phyloP scores from a whole-genome alignment of 2,113 vertebrate species.

The Odobenus rosmarus region DNA sequence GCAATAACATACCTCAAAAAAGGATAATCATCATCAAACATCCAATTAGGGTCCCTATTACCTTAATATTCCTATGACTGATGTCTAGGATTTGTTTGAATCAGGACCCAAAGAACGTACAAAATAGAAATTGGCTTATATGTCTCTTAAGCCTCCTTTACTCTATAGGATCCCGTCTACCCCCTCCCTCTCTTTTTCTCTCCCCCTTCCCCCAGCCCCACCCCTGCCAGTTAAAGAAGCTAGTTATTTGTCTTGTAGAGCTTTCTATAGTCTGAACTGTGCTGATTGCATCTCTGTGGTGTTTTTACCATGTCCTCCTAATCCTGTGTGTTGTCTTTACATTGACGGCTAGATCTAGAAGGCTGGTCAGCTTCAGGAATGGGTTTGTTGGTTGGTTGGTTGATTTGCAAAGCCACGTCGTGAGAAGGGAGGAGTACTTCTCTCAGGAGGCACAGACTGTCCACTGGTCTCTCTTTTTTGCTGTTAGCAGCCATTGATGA shows the following conservation, averaged over 20 bases:
- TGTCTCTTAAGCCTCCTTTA: not conserved
- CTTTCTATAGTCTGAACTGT: not conserved
- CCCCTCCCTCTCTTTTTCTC: not conserved
- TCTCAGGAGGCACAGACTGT: not conserved
- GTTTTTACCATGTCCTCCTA: not conserved
- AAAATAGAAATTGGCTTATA: not conserved
- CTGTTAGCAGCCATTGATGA: not conserved
- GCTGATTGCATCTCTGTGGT: not conserved
- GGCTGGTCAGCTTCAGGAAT: not conserved
- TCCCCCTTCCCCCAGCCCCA: accelerated
- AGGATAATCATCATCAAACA: not conserved
- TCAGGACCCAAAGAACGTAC: not conserved
- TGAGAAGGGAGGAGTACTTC: too few relatives aligned
- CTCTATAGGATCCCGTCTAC: not conserved
- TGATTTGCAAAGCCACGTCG: not conserved
- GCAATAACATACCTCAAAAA: not conserved
- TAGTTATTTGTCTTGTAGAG: not conserved
- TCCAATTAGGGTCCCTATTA: not conserved
- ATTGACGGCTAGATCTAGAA: not conserved
- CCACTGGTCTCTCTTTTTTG: not conserved
- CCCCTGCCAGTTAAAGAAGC: not conserved
- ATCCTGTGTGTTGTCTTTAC: not conserved
- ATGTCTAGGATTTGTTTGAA: not conserved
- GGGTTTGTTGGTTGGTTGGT: not conserved
- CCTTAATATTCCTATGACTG: not conserved